Conservation (phyloP, 2,113 vertebrate species). For the Nanorana parkeri region DNA sequence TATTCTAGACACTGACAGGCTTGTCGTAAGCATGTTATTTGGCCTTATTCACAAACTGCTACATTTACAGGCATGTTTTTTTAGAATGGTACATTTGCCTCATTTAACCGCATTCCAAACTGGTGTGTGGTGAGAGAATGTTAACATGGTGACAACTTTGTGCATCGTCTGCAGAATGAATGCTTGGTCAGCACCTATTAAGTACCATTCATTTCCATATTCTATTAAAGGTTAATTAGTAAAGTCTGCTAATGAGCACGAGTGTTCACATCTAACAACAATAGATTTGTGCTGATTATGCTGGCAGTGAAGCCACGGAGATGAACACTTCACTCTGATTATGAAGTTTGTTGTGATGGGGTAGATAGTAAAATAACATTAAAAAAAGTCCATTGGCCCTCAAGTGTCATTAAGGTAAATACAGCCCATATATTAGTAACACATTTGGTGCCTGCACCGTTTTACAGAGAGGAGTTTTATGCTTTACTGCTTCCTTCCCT, state of each 20-base stretch:
- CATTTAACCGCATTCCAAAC: not conserved
- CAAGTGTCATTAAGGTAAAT: too few relatives aligned
- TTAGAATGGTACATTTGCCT: too few relatives aligned
- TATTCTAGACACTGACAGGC: too few relatives aligned
- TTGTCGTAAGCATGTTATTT: too few relatives aligned
- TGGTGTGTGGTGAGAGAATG: not conserved
- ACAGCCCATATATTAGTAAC: too few relatives aligned
- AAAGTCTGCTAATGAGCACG: slow-evolving; percentile 20
- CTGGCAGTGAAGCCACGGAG: not conserved
- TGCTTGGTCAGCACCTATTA: not conserved
- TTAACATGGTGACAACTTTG: not conserved
- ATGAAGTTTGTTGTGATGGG: slow-evolving; percentile 22
- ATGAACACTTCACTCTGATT: slow-evolving; percentile 28
- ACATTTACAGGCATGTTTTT: too few relatives aligned
- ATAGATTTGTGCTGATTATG: slow-evolving; percentile 11
- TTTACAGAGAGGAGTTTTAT: too few relatives aligned
- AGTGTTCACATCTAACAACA: slow-evolving; percentile 5
- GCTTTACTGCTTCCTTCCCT: too few relatives aligned
- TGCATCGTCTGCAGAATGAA: not conserved
- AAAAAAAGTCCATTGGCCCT: too few relatives aligned
- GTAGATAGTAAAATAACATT: not conserved
- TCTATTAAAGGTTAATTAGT: slow-evolving; percentile 19
- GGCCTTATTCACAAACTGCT: too few relatives aligned
- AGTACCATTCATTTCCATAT: not conserved
- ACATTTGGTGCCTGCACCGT: too few relatives aligned